Evolutionary conservation across 2,797 vertebrate species (phyloP).

Genomic region (Scolopax bukidnonensis): DNA sequence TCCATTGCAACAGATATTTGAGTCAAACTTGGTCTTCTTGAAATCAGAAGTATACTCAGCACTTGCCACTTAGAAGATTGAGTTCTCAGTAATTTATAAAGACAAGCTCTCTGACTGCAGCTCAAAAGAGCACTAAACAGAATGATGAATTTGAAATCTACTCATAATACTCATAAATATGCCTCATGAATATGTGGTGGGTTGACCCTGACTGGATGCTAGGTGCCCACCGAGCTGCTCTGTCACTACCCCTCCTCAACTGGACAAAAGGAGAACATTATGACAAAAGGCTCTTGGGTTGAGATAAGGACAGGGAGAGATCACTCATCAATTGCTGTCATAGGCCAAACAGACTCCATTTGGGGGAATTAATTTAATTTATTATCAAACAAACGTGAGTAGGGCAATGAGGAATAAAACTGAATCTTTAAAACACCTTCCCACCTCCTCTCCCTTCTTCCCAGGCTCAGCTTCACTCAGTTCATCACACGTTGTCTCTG

Average conservation of each 20-base stretch:
- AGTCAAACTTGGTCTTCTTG: neutral
- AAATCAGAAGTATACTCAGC: neutral
- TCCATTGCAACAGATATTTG: neutral
- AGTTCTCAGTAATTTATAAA: neutral
- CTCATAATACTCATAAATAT: neutral
- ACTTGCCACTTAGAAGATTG: neutral
- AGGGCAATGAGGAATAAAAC: neutral
- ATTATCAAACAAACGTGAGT: neutral
- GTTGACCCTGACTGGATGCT: neutral
- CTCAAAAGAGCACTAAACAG: neutral
- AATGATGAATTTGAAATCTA: neutral
- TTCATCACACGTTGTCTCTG: fast-evolving
- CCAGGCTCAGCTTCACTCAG: neutral
- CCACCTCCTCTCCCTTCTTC: neutral
- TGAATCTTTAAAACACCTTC: neutral
- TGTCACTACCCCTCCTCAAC: neutral
- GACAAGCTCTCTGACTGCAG: neutral
- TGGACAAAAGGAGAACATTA: neutral
- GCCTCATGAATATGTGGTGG: no score
- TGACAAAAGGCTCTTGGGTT: fast-evolving
- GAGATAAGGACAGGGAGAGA: neutral
- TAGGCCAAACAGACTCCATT: neutral
- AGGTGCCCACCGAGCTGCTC: neutral
- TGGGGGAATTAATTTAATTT: neutral
- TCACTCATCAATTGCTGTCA: neutral